Conservation (phyloP, 2,797 vertebrate species). For the Oceanodroma leucorhoa region DNA sequence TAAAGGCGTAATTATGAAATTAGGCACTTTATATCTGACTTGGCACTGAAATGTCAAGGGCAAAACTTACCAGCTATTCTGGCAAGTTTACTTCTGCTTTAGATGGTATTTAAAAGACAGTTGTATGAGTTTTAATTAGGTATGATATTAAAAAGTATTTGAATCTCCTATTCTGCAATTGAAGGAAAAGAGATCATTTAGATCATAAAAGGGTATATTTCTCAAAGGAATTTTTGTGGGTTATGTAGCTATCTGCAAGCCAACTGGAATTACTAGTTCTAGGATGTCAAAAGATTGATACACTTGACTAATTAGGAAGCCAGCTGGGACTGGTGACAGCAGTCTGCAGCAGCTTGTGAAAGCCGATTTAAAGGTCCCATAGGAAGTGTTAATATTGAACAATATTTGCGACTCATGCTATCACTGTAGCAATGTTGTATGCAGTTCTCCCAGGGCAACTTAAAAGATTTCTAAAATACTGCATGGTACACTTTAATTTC, state of each 20-base stretch:
- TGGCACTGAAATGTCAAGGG: conserved; percentile 36
- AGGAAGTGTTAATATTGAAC: neutral
- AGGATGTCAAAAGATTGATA: conserved; percentile 4
- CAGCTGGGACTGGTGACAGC: neutral
- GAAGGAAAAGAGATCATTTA: neutral
- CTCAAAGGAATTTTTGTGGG: conserved; percentile 1
- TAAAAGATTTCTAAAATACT: neutral
- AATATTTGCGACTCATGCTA: neutral
- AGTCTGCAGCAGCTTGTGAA: neutral
- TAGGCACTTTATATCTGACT: conserved; percentile 10
- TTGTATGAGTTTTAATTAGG: conserved; percentile 1
- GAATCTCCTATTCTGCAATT: neutral
- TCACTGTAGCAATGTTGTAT: neutral
- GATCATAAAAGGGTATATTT: neutral
- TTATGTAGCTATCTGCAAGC: neutral
- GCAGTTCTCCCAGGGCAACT: neutral
- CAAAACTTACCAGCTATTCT: neutral
- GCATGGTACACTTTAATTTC: neutral
- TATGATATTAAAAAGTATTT: conserved; percentile 12
- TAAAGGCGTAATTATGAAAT: neutral
- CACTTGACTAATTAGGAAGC: conserved; percentile 24
- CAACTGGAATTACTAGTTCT: neutral
- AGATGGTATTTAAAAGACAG: conserved; percentile 8
- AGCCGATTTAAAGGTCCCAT: neutral
- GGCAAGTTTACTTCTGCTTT: conserved; percentile 29